phyloP scores from a whole-genome alignment of 2,113 vertebrate species.

The Tretioscincus oriximinensis region DNA sequence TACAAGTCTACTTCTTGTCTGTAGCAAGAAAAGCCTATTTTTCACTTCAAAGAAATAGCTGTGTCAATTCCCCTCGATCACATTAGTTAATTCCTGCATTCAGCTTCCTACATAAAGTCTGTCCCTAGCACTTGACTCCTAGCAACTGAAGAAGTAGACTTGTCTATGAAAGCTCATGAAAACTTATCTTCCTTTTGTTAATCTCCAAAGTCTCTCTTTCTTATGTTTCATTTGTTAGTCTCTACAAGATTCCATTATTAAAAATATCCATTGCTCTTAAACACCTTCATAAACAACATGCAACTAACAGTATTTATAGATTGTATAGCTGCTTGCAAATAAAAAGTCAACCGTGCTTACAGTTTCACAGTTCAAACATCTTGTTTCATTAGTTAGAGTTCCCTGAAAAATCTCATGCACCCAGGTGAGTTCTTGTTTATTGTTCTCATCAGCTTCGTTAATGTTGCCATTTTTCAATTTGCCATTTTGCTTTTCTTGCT shows the following conservation, averaged over 20 bases:
- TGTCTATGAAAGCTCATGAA: too few relatives aligned
- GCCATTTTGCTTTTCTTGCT: constrained; percentile 94
- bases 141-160: too few relatives aligned
- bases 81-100: too few relatives aligned
- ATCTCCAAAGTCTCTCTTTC: too few relatives aligned
- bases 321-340: constrained; percentile 41
- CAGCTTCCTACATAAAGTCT: too few relatives aligned
- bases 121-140: too few relatives aligned
- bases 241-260: constrained; percentile 26
- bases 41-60: too few relatives aligned
- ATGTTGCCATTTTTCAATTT: constrained; percentile 91
- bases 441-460: constrained; percentile 82
- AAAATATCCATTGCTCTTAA: constrained; percentile 62
- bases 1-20: too few relatives aligned
- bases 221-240: too few relatives aligned
- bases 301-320: constrained; percentile 17
- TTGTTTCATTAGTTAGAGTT: constrained; percentile 97
- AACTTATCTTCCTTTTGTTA: too few relatives aligned
- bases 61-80: too few relatives aligned
- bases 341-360: constrained; percentile 72
- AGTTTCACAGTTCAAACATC: constrained; percentile 98
- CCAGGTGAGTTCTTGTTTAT: constrained; percentile 93
- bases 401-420: constrained; percentile 99
- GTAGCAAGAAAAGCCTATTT: too few relatives aligned
- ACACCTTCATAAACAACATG: constrained; percentile 58